A percentile compares a stretch with the other conserved stretches of the same genome.
phyloP scores from a whole-genome alignment of 2,113 vertebrate species.

The Barnardius zonarius region DNA sequence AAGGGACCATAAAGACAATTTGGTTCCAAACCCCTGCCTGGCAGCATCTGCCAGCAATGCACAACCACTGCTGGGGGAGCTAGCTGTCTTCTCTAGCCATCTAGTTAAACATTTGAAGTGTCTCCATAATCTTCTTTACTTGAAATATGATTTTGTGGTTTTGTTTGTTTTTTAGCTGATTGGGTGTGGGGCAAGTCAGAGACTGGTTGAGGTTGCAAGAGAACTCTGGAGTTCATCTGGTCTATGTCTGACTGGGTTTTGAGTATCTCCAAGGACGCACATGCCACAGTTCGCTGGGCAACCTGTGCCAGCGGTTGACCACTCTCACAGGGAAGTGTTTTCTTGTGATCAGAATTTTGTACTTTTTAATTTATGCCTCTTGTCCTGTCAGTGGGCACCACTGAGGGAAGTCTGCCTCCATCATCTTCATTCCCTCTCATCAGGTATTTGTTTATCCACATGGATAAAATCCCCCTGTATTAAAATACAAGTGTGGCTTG shows the following conservation, averaged over 20 bases:
- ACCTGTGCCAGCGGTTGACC: neutral
- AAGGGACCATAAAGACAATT: neutral
- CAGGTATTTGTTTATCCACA: neutral
- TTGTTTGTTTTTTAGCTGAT: neutral
- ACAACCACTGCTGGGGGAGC: neutral
- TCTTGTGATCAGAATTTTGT: neutral
- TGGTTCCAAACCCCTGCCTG: neutral
- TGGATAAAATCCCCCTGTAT: neutral
- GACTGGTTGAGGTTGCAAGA: neutral
- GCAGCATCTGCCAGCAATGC: neutral
- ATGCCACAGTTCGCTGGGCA: neutral
- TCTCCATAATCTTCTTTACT: neutral
- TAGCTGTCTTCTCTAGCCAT: neutral
- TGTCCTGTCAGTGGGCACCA: neutral
- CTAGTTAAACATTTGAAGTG: neutral
- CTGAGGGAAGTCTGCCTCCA: neutral
- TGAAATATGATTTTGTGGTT: neutral
- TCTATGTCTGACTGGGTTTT: neutral
- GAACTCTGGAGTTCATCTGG: neutral
- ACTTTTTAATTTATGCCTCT: neutral
- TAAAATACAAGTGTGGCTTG: neutral
- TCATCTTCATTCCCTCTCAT: neutral
- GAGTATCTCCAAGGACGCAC: neutral
- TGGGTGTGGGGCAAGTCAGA: neutral
- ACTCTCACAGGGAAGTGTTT: neutral